Conservation (phyloP, 2,113 vertebrate genomes). For the Cariama cristata region DNA sequence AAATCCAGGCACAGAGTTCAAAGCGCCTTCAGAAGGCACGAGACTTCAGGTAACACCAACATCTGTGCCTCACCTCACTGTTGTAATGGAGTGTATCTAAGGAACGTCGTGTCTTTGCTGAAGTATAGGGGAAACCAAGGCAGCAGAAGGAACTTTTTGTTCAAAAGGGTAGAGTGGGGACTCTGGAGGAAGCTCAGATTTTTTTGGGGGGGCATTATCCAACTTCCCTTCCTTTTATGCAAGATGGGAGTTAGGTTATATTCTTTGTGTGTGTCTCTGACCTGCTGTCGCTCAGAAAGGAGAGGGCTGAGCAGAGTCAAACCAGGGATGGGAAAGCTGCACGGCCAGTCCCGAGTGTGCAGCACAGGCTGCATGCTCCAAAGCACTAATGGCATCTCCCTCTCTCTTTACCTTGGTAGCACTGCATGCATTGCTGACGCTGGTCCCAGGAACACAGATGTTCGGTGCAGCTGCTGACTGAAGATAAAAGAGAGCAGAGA, state of each 20-base stretch:
- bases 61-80: not conserved
- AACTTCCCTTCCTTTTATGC: not conserved
- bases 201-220: not conserved
- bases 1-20: not conserved
- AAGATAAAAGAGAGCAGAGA: not conserved
- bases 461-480: not conserved
- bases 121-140: not conserved
- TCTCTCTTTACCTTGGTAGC: not conserved
- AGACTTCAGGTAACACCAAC: not conserved
- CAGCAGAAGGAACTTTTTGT: not conserved
- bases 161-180: not conserved
- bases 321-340: not conserved
- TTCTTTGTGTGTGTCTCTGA: not conserved
- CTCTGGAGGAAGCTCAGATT: not conserved
- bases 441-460: not conserved
- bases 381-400: not conserved
- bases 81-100: not conserved
- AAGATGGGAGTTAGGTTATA: not conserved
- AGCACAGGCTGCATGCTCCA: not conserved
- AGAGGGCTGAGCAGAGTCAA: not conserved
- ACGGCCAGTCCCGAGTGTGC: rapidly evolving
- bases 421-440: not conserved
- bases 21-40: not conserved
- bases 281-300: not conserved
- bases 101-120: not conserved